Base-by-base conservation (phyloP, 1,140 invertebrate species). In the Vollenhovia emeryi region DNA sequence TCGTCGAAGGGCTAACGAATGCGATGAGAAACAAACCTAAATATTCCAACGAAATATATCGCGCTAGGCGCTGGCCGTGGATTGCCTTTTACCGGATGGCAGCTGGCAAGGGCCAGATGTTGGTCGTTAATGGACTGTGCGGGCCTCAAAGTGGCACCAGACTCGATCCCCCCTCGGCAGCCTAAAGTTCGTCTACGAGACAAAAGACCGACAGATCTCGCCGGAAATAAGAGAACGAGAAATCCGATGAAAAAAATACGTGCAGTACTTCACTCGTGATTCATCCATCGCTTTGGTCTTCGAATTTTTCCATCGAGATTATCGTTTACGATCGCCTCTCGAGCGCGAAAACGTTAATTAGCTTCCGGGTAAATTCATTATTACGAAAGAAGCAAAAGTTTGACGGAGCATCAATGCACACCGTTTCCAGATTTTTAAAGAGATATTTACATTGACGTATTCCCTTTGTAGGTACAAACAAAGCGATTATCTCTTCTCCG, bases 61-160 rank as follows among this genome's bases (percentile, higher is more conserved):
- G 50, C 57, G 59, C 13, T 73, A 30, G 48, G 21, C 27, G n/a
- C 7, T 55, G 71, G 8, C 27, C 15, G 36, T 43, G 80, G 55
- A 52, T 86, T 78, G 87, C 50, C 68, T 87, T 86, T 85, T 79
- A 59, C 71, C 62, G 83, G 74, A 86, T 74, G 62, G 74, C 90
- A 91, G 90, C 85, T 90, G 88, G 86, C 89, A 79, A 82, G 74
- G 82, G 85, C 86, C 90, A 89, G 88, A 87, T 87, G 86, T 89
- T 79, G 66, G 57, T 89, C 66, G 80, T 87, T 88, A 87, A 84
- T 87, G 57, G 66, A 52, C 13, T 33, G 48, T 27, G 18, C 55
- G 21, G 24, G 45, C 27, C 62, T 57, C 68, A 57, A 82, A 86
- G 85, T 66, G 84, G 30, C 55, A 64, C 66, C 64, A 62, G 48